Evolutionary conservation across 2,113 vertebrate species (phyloP).

Genomic region (Enhydra lutris): DNA sequence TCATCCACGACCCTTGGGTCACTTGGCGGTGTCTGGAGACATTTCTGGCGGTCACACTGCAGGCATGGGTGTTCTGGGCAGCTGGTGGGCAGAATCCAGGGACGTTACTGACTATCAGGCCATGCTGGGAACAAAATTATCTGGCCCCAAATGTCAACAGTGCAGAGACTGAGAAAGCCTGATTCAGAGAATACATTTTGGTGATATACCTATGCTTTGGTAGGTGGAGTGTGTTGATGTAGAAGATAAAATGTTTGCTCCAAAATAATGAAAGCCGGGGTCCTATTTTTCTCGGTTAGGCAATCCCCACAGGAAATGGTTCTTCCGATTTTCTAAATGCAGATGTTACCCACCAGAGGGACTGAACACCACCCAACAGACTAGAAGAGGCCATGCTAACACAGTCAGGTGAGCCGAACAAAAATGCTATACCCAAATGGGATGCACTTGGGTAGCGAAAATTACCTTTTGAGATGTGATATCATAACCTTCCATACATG

Average conservation of each 20-base stretch:
- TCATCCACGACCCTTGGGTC: not conserved
- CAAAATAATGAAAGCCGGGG: not conserved
- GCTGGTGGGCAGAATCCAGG: not conserved
- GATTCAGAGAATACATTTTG: not conserved
- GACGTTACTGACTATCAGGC: not conserved
- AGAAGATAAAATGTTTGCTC: not conserved
- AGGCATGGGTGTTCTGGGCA: not conserved
- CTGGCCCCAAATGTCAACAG: not conserved
- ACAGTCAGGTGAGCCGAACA: not conserved
- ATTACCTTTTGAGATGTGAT: not conserved
- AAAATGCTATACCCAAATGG: not conserved
- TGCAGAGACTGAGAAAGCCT: not conserved
- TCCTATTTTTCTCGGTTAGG: not conserved
- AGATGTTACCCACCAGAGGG: not conserved
- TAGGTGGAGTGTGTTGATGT: not conserved
- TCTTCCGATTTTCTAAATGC: not conserved
- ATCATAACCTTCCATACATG: not conserved
- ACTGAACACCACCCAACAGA: not conserved
- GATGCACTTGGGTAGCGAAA: not conserved
- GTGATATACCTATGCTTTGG: not conserved
- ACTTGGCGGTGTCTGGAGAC: not conserved
- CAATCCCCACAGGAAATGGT: accelerated
- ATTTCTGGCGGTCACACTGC: not conserved
- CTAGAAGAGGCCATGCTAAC: not conserved
- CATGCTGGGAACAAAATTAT: not conserved